phyloP scores from a whole-genome alignment of 2,113 vertebrate genomes.

The Megaptera novaeangliae region DNA sequence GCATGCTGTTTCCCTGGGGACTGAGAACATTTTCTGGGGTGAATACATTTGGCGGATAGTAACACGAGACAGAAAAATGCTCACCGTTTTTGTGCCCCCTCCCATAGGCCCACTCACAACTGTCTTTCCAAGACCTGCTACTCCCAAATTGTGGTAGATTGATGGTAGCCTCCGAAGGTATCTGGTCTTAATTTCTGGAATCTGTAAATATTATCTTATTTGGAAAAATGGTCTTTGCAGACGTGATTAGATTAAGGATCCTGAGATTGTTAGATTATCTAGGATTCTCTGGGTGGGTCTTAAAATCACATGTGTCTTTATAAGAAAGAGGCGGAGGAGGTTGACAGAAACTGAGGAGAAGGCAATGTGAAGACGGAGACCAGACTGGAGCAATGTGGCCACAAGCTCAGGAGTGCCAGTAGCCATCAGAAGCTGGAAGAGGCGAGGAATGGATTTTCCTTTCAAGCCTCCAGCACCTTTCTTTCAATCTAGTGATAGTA shows the following conservation, averaged over 20 bases:
- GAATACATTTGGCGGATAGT: neutral
- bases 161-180: neutral
- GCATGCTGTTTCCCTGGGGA: neutral
- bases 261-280: neutral
- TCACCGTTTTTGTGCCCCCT: neutral
- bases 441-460: neutral
- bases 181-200: neutral
- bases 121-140: neutral
- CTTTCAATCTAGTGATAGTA: neutral
- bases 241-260: neutral
- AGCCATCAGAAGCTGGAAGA: neutral
- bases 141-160: neutral
- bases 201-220: neutral
- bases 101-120: neutral
- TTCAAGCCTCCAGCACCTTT: neutral
- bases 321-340: neutral
- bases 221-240: neutral
- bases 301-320: neutral
- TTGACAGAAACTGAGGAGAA: neutral
- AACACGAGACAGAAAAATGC: neutral
- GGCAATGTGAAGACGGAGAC: neutral
- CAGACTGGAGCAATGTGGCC: neutral
- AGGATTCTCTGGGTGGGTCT: neutral
- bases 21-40: neutral
- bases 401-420: neutral